Evolutionary conservation across 2,113 vertebrate genomes (phyloP).

Genomic region (Chinchilla lanigera): DNA sequence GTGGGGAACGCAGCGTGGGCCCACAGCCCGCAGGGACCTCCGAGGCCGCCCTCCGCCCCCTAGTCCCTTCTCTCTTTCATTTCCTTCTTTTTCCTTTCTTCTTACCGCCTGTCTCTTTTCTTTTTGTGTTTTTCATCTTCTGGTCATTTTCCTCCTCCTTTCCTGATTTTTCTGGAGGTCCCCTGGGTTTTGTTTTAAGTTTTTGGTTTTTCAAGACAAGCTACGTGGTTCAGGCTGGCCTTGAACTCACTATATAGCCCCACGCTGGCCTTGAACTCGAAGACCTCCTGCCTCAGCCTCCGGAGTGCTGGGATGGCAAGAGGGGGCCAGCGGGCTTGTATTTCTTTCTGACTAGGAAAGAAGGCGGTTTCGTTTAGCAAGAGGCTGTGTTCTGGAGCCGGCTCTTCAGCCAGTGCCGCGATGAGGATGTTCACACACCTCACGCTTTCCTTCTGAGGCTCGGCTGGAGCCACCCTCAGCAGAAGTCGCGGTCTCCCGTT

Average conservation of each 20-base stretch:
- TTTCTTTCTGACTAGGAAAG: background rate
- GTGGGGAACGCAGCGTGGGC: background rate
- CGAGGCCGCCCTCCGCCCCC: background rate
- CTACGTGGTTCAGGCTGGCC: background rate
- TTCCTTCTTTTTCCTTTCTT: no score
- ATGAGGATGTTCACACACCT: background rate
- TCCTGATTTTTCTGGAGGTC: background rate
- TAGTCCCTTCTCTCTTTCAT: rapidly evolving
- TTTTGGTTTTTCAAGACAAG: background rate
- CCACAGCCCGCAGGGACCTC: no score
- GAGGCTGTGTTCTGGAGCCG: background rate
- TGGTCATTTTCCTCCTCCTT: background rate
- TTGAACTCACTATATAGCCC: background rate
- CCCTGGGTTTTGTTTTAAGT: background rate
- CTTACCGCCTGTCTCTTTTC: background rate
- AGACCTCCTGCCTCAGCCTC: no score
- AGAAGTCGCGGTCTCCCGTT: background rate
- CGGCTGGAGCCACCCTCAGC: background rate
- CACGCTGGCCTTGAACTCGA: background rate
- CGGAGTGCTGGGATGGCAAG: background rate
- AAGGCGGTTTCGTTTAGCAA: background rate
- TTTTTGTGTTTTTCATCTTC: background rate
- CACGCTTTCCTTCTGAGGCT: background rate
- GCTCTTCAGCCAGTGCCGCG: background rate
- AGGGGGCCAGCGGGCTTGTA: background rate